Percentiles rank a stretch among this genome's conserved stretches.
These are phyloP conservation scores for Apodemus sylvaticus DNA, from an alignment of 2,113 vertebrate species.

Conservation along the genomic window DNA sequence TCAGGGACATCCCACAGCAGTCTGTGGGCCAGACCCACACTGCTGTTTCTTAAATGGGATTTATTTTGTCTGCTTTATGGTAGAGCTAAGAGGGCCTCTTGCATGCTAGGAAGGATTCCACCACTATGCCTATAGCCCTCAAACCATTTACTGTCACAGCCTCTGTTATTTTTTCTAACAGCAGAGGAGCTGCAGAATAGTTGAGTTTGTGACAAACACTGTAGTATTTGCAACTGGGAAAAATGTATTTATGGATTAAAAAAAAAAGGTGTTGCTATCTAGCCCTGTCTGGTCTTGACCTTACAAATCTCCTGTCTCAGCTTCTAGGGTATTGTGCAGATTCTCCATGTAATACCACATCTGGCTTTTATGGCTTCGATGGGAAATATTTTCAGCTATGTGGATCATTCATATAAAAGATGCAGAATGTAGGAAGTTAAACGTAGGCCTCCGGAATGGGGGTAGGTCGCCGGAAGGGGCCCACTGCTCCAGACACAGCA, in stretches of 20 bases:
- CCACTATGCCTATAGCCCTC: background rate
- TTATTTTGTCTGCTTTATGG: background rate
- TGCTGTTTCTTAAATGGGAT: background rate
- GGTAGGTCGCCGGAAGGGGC: rapidly evolving
- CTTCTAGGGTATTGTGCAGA: background rate
- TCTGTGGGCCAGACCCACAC: background rate
- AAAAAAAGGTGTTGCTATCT: background rate
- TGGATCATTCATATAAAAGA: background rate
- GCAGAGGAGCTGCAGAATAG: background rate
- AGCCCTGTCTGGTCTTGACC: background rate
- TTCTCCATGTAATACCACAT: background rate
- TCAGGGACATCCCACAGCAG: too few species aligned
- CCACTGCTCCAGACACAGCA: background rate
- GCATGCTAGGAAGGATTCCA: background rate
- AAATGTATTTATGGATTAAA: background rate
- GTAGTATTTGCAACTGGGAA: too few species aligned
- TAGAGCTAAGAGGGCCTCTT: background rate
- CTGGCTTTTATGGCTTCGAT: background rate
- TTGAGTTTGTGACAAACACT: background rate
- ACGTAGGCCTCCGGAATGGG: rapidly evolving
- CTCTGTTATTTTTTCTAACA: background rate
- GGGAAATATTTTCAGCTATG: background rate
- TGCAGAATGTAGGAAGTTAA: background rate
- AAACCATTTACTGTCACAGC: background rate
- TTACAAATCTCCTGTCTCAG: background rate